phyloP scores from a whole-genome alignment of 2,888 invertebrate species.

The Netelia virgata region DNA sequence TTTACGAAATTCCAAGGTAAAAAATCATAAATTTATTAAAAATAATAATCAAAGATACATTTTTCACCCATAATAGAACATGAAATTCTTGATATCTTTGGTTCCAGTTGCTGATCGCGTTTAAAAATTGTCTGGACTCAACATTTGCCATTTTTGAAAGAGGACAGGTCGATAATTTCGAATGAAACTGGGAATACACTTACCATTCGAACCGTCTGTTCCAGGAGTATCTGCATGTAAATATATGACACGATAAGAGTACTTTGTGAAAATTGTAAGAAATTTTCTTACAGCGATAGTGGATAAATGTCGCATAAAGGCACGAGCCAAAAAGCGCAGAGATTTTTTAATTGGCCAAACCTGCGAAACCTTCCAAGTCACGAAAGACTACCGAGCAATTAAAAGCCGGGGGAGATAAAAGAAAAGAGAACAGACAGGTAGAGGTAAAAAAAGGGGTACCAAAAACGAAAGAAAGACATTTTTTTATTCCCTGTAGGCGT shows the following conservation, averaged over 20 bases:
- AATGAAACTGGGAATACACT: conserved; percentile 47
- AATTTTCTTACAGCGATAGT: conserved; percentile 6
- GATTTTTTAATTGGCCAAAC: conserved; percentile 57
- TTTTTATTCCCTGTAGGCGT: not conserved
- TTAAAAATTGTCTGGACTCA: not conserved
- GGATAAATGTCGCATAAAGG: not conserved
- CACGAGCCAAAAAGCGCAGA: conserved; percentile 32
- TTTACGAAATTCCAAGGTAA: not conserved
- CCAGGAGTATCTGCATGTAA: conserved; percentile 69
- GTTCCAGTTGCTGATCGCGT: not conserved
- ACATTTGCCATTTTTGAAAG: not conserved
- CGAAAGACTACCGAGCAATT: conserved; percentile 35
- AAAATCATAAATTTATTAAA: not conserved
- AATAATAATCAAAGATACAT: not conserved
- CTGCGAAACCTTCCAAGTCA: not conserved
- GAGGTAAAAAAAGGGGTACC: not conserved
- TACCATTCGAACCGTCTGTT: conserved; percentile 70
- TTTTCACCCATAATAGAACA: not conserved
- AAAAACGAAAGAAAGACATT: not conserved
- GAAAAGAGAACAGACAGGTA: conserved; percentile 6
- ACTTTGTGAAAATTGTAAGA: conserved; percentile 4
- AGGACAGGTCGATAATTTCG: not conserved
- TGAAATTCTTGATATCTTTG: not conserved
- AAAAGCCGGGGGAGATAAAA: conserved; percentile 44
- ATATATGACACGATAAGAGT: conserved; percentile 51